Conservation (phyloP, 2,113 vertebrate genomes). For the Pardalotus punctatus region DNA sequence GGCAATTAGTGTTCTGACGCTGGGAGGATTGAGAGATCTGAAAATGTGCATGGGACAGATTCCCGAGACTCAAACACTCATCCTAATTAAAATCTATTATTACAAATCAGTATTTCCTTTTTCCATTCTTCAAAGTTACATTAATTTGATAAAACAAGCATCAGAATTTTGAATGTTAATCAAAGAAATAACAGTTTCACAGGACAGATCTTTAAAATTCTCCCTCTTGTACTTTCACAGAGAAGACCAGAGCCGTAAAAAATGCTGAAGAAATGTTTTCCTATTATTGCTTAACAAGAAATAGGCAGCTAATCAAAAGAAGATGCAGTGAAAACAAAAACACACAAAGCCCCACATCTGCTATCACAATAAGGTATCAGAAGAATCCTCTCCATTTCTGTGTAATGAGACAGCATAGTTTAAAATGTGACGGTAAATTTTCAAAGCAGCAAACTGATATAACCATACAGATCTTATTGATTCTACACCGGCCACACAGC, state of each 20-base stretch:
- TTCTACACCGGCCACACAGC: neutral
- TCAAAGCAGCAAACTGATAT: neutral
- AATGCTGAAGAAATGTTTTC: conserved; percentile 16
- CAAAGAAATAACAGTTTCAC: conserved; percentile 57
- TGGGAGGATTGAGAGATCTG: conserved; percentile 21
- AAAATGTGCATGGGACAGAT: neutral
- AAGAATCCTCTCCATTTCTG: conserved; percentile 30
- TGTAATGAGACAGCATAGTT: conserved; percentile 20
- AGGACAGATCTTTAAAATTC: conserved; percentile 46
- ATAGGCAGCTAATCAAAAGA: conserved; percentile 49
- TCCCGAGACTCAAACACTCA: neutral
- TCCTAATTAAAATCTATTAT: conserved; percentile 57
- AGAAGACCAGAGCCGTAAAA: neutral
- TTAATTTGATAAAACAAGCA: conserved; percentile 53
- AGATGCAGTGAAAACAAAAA: conserved; percentile 31
- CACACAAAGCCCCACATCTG: neutral
- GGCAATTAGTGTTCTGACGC: conserved; percentile 29
- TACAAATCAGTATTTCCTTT: conserved; percentile 43
- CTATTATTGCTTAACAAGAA: conserved; percentile 44
- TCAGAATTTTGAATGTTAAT: conserved; percentile 35
- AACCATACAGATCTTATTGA: neutral
- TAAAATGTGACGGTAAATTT: neutral
- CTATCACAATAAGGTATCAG: conserved; percentile 19
- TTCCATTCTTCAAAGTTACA: conserved; percentile 46
- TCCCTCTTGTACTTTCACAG: conserved; percentile 15